Percentiles rank a stretch among this genome's conserved stretches.
phyloP scores from a whole-genome alignment of 2,113 vertebrate genomes.

The Neodon shergylaensis region DNA sequence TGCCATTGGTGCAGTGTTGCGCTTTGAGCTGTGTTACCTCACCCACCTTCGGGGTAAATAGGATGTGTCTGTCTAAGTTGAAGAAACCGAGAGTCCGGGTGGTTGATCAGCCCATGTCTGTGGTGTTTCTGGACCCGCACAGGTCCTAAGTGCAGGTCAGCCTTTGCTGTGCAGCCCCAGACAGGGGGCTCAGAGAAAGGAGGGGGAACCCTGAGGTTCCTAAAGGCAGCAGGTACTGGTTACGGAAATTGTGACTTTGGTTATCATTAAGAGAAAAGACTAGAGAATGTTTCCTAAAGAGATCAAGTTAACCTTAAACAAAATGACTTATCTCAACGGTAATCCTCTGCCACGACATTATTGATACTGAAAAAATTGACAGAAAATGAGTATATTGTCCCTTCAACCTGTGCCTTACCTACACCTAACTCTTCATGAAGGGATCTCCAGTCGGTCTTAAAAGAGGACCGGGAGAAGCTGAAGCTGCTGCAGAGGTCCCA shows the following conservation, averaged over 20 bases:
- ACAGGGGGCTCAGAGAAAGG: neutral
- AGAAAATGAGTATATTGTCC: neutral
- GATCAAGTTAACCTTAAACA: neutral
- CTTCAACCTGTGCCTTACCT: neutral
- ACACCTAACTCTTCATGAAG: constrained; percentile 78
- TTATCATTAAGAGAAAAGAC: neutral
- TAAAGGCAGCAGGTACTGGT: neutral
- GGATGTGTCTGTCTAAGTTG: neutral
- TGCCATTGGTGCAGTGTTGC: rapidly evolving
- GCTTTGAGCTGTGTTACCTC: neutral
- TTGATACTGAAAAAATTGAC: neutral
- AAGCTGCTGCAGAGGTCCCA: constrained; percentile 93
- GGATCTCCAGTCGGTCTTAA: constrained; percentile 89
- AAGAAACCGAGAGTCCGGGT: neutral
- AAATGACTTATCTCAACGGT: neutral
- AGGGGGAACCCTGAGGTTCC: neutral
- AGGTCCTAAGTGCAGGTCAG: neutral
- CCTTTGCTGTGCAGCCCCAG: neutral
- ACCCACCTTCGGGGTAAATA: neutral
- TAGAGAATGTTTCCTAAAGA: neutral
- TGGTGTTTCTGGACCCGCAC: neutral
- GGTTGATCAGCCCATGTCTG: neutral
- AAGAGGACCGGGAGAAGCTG: constrained; percentile 92
- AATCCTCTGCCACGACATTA: neutral
- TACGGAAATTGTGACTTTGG: neutral